phyloP scores from a whole-genome alignment of 1,140 invertebrate genomes.

The Drosophila azteca region DNA sequence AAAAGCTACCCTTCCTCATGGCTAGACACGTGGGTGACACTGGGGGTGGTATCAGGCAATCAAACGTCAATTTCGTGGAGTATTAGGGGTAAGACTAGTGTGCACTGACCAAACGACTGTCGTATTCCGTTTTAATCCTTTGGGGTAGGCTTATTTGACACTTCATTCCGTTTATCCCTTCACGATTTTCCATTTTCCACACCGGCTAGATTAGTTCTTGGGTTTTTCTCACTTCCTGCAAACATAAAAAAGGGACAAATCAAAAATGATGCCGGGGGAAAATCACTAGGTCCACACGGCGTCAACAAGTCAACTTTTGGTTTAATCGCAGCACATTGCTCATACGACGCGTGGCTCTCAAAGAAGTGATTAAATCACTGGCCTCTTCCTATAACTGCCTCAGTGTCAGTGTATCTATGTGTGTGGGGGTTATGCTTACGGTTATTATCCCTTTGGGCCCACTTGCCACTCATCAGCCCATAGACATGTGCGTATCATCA shows the following conservation, averaged over 20 bases:
- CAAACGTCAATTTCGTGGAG: slow-evolving; percentile 39
- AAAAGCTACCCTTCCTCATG: slow-evolving; percentile 24
- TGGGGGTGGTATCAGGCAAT: slow-evolving; percentile 10
- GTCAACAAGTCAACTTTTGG: slow-evolving; percentile 25
- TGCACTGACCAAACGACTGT: neutral
- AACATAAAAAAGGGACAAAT: slow-evolving; percentile 10
- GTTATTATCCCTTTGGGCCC: slow-evolving; percentile 73
- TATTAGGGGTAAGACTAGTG: slow-evolving; percentile 5
- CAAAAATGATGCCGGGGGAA: slow-evolving; percentile 23
- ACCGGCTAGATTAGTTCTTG: slow-evolving; percentile 5
- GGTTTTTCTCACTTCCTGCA: neutral
- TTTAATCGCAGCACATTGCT: slow-evolving; percentile 60
- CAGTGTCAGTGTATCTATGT: neutral
- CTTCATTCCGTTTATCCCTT: slow-evolving; percentile 8
- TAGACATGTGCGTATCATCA: slow-evolving; percentile 56
- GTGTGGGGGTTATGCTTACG: slow-evolving; percentile 42
- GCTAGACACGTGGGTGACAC: slow-evolving; percentile 1
- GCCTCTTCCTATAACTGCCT: neutral
- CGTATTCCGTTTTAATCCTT: neutral
- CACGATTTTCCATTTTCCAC: slow-evolving; percentile 28
- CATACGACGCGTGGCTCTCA: slow-evolving; percentile 53
- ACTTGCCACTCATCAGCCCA: slow-evolving; percentile 64
- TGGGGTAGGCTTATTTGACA: slow-evolving; percentile 5
- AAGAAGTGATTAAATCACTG: slow-evolving; percentile 47
- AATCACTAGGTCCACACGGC: too few species aligned